Conservation (phyloP, 2,888 invertebrate genomes). For the Geotrupes spiniger region DNA sequence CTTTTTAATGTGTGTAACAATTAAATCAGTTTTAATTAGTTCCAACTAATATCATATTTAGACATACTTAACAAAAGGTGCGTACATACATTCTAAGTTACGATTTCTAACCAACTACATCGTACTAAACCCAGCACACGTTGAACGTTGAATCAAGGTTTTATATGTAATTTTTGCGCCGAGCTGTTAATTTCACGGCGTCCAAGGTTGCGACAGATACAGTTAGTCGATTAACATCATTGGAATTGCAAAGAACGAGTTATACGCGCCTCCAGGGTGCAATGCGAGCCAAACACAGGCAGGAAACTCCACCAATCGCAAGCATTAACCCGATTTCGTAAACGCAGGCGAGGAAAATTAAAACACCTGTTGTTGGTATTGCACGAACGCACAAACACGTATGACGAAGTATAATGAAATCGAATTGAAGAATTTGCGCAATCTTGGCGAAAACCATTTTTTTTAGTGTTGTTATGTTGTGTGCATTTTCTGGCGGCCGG, state of each 20-base stretch:
- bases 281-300: not conserved
- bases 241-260: not conserved
- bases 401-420: no score
- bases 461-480: no score
- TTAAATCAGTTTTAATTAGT: no score
- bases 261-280: not conserved
- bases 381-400: not conserved
- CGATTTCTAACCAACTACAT: no score
- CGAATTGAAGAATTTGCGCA: no score
- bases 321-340: conserved; percentile 2
- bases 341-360: not conserved
- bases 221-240: conserved; percentile 18
- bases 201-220: conserved; percentile 29
- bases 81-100: no score
- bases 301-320: not conserved
- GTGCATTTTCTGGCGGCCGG: no score
- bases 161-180: conserved; percentile 20
- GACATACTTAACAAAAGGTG: no score
- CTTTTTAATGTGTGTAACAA: no score
- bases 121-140: no score
- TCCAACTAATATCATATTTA: no score
- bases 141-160: conserved; percentile 17
- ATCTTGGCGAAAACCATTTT: no score
- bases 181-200: conserved; percentile 21
- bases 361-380: not conserved